A percentile compares a stretch with the other conserved stretches of the same genome.
These are phyloP conservation scores for Lithosia quadra DNA, from an alignment of 2,888 invertebrate species.

Conservation along the genomic window DNA sequence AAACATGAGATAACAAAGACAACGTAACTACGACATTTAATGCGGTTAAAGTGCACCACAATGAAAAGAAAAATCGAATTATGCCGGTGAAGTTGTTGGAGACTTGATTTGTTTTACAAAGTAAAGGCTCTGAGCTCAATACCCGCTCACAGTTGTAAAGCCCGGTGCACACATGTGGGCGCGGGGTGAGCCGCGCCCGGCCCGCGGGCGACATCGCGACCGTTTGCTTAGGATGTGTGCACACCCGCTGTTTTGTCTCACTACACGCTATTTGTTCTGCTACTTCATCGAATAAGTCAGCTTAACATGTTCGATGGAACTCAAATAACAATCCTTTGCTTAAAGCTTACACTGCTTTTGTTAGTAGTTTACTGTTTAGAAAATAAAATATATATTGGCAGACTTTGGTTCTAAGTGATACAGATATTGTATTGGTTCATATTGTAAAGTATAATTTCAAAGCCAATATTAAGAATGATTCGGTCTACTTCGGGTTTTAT, in stretches of 20 bases:
- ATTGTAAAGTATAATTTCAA: background rate
- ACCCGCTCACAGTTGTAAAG: conserved; percentile 7
- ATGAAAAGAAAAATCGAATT: conserved; percentile 11
- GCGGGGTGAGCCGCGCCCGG: conserved; percentile 1
- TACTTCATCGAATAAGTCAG: conserved; percentile 55
- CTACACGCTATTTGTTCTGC: conserved; percentile 53
- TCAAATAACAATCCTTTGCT: conserved; percentile 45
- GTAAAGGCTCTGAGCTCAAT: conserved; percentile 7
- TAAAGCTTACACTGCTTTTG: conserved; percentile 7
- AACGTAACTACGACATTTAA: background rate
- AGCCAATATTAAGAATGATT: background rate
- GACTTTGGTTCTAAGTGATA: background rate
- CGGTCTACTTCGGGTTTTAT: too few relatives aligned
- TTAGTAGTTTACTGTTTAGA: conserved; percentile 10
- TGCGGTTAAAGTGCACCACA: conserved; percentile 1
- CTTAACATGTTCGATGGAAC: conserved; percentile 46
- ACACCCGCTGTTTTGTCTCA: conserved; percentile 53
- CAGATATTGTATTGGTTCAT: background rate
- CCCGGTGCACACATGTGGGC: conserved; percentile 11
- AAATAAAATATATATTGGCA: conserved; percentile 8
- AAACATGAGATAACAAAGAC: background rate
- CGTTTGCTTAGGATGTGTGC: conserved; percentile 67
- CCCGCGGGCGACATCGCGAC: conserved; percentile 28
- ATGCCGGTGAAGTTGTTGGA: conserved; percentile 4
- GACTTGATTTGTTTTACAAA: conserved; percentile 20